A percentile compares a stretch with the other conserved stretches of the same genome.
Evolutionary conservation across 2,797 vertebrate species (phyloP).

Genomic region (Rhinophrynus dorsalis): DNA sequence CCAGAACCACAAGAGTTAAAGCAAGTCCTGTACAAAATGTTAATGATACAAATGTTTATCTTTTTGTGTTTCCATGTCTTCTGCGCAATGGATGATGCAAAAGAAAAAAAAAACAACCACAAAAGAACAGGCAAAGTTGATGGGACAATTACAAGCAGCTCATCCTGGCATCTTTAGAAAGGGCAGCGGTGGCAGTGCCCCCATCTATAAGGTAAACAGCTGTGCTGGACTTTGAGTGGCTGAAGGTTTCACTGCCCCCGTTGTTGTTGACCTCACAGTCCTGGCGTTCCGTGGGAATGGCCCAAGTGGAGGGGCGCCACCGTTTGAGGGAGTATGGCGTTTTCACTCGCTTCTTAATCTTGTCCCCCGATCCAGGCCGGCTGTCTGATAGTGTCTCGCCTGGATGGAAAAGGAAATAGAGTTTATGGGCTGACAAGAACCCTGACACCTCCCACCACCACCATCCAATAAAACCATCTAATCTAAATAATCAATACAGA

Average conservation of each 20-base stretch:
- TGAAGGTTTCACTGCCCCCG: constrained; percentile 58
- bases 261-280: constrained; percentile 89
- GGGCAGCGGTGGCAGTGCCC: constrained; percentile 77
- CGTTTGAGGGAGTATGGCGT: constrained; percentile 96
- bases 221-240: constrained; percentile 87
- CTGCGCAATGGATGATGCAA: constrained; percentile 65
- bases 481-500: too few relatives aligned
- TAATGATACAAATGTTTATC: constrained; percentile 73
- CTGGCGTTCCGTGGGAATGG: constrained; percentile 88
- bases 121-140: constrained; percentile 4
- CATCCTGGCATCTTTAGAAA: constrained; percentile 82
- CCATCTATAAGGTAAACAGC: constrained; percentile 86
- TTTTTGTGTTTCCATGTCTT: constrained; percentile 64
- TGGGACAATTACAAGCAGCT: constrained; percentile 81
- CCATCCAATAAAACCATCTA: too few relatives aligned
- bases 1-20: constrained; percentile 61
- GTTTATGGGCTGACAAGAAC: too few relatives aligned
- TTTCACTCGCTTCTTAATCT: constrained; percentile 97
- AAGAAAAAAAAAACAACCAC: constrained; percentile 56
- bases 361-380: constrained; percentile 85
- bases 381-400: constrained; percentile 79
- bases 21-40: constrained; percentile 76
- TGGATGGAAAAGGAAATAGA: constrained; percentile 54
- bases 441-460: too few relatives aligned
- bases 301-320: constrained; percentile 96